Conservation (phyloP, 2,113 vertebrate genomes). For the Ceyx melanurus region DNA sequence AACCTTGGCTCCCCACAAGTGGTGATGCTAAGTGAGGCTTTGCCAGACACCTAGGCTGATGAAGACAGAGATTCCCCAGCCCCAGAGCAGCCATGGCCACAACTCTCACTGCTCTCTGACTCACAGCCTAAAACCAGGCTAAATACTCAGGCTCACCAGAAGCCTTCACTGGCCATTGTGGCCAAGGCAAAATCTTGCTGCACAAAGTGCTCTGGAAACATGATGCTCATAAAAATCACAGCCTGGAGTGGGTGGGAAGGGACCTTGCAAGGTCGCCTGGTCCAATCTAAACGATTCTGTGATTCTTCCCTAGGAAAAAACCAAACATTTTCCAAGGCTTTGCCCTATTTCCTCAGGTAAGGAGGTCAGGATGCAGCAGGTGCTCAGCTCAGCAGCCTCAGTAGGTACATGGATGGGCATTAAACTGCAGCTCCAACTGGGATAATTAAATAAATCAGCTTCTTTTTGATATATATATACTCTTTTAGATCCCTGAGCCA, state of each 20-base stretch:
- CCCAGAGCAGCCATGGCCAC: neutral
- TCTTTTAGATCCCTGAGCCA: too few species aligned
- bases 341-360: too few species aligned
- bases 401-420: too few species aligned
- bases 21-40: fast-evolving
- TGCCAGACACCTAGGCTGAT: fast-evolving
- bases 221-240: neutral
- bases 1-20: fast-evolving
- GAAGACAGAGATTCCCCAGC: neutral
- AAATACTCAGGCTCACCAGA: neutral
- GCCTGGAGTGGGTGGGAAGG: neutral
- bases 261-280: neutral
- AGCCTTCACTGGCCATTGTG: neutral
- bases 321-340: too few species aligned
- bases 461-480: too few species aligned
- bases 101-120: neutral
- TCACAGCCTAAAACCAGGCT: neutral
- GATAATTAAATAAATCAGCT: too few species aligned
- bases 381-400: too few species aligned
- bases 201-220: neutral
- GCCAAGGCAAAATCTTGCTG: neutral
- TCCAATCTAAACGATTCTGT: neutral
- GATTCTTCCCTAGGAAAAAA: too few species aligned
- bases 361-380: too few species aligned
- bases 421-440: too few species aligned